phyloP scores from a whole-genome alignment of 2,113 vertebrate species.

The Rhea pennata region DNA sequence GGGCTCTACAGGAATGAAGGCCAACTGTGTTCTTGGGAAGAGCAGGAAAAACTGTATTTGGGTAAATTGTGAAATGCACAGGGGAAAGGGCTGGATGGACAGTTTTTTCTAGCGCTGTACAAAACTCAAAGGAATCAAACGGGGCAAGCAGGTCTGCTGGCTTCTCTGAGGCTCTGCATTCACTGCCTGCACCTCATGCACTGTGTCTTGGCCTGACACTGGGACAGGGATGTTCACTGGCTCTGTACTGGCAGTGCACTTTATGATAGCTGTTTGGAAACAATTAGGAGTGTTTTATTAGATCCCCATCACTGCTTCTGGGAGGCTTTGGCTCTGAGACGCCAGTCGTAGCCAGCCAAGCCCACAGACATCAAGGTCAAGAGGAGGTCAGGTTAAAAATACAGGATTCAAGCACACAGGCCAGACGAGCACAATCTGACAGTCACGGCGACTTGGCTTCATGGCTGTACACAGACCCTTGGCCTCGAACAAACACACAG shows the following conservation, averaged over 20 bases:
- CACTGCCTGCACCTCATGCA: background rate
- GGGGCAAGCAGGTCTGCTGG: background rate
- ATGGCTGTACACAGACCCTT: background rate
- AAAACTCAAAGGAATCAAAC: background rate
- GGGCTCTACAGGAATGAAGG: background rate
- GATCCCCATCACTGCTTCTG: background rate
- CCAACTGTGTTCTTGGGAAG: fast-evolving
- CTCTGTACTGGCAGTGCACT: background rate
- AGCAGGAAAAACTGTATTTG: background rate
- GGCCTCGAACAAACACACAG: background rate
- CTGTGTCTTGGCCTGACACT: background rate
- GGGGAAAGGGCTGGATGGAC: background rate
- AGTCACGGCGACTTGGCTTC: background rate
- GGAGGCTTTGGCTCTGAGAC: background rate
- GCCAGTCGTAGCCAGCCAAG: background rate
- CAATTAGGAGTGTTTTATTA: background rate
- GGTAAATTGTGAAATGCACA: background rate
- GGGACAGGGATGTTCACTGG: background rate
- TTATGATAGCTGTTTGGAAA: background rate
- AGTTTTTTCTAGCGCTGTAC: background rate
- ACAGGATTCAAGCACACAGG: background rate
- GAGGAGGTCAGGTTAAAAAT: constrained; percentile 39
- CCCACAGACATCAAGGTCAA: background rate
- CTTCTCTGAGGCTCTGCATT: background rate
- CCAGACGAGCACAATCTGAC: background rate